A percentile compares a stretch with the other conserved stretches of the same genome.
phyloP scores from a whole-genome alignment of 1,140 invertebrate species.

The Metaphire vulgaris region DNA sequence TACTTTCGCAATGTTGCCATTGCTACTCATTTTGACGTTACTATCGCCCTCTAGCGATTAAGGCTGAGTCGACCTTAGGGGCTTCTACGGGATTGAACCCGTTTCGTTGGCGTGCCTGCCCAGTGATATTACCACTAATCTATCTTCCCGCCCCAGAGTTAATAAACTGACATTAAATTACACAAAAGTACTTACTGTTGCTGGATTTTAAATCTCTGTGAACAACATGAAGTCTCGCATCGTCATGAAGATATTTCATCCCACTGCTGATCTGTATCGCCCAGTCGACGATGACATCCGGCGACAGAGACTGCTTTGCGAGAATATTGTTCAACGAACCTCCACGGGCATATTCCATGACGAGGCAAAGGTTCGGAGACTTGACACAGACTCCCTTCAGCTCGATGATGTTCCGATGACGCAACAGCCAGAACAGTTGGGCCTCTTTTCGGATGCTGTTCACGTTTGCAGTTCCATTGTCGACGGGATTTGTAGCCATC shows the following conservation, averaged over 20 bases:
- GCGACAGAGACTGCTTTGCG: constrained; percentile 69
- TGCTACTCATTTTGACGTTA: too few relatives aligned
- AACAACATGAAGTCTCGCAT: constrained; percentile 83
- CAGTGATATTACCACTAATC: too few relatives aligned
- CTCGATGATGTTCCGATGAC: constrained; percentile 88
- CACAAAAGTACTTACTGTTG: constrained; percentile 85
- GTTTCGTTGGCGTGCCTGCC: too few relatives aligned
- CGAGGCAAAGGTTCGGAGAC: constrained; percentile 84
- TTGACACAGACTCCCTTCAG: constrained; percentile 85
- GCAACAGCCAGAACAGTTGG: constrained; percentile 84
- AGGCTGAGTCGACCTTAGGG: too few relatives aligned
- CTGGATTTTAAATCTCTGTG: constrained; percentile 95
- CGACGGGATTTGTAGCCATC: constrained; percentile 79
- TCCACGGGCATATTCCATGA: constrained; percentile 91
- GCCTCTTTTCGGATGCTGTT: constrained; percentile 90
- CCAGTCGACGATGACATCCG: constrained; percentile 89
- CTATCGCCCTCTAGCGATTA: too few relatives aligned
- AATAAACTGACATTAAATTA: too few relatives aligned
- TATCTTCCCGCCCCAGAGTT: too few relatives aligned
- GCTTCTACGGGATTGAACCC: too few relatives aligned
- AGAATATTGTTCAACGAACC: constrained; percentile 83
- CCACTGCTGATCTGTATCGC: constrained; percentile 90
- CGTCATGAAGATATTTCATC: constrained; percentile 91
- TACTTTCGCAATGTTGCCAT: too few relatives aligned
- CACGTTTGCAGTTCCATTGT: constrained; percentile 78